These are phyloP conservation scores for Ctenicera cuprea DNA, from an alignment of 2,888 invertebrate species.

Conservation along the genomic window DNA sequence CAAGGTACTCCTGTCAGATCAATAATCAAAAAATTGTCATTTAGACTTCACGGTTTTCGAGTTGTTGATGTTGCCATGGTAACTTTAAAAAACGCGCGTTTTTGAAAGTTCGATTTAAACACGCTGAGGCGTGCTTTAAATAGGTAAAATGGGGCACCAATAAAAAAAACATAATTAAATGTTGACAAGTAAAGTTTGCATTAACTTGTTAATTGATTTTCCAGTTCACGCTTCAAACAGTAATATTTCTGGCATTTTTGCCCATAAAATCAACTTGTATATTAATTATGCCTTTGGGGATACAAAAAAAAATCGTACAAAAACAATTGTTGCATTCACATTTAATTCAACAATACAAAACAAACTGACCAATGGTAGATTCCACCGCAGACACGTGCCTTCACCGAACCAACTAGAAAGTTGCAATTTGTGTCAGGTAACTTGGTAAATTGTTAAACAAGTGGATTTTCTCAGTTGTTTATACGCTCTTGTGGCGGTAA, in stretches of 20 bases:
- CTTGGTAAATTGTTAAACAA: slow-evolving; percentile 53
- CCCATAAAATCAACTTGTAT: not conserved
- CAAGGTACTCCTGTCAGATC: too few relatives aligned
- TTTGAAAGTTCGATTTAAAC: too few relatives aligned
- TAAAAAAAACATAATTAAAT: too few relatives aligned
- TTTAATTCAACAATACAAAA: slow-evolving; percentile 13
- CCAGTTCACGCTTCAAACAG: not conserved
- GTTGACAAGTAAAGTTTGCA: not conserved
- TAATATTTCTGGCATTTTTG: not conserved
- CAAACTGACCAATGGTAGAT: slow-evolving; percentile 35
- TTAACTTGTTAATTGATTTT: not conserved
- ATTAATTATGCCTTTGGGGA: too few relatives aligned
- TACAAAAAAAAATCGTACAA: not conserved
- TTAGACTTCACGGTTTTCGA: too few relatives aligned
- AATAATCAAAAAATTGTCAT: too few relatives aligned
- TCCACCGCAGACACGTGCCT: slow-evolving; percentile 49
- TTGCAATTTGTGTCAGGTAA: slow-evolving; percentile 54
- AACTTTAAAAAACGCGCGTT: too few relatives aligned
- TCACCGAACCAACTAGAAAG: slow-evolving; percentile 57
- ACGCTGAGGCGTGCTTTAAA: too few relatives aligned
- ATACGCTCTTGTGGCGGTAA: slow-evolving; percentile 26
- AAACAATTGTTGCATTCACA: slow-evolving; percentile 1
- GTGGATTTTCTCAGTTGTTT: slow-evolving; percentile 54
- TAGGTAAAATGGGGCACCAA: too few relatives aligned
- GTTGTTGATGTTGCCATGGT: too few relatives aligned